Evolutionary conservation across 1,140 invertebrate species (phyloP).

Genomic region (Telenomus remus): DNA sequence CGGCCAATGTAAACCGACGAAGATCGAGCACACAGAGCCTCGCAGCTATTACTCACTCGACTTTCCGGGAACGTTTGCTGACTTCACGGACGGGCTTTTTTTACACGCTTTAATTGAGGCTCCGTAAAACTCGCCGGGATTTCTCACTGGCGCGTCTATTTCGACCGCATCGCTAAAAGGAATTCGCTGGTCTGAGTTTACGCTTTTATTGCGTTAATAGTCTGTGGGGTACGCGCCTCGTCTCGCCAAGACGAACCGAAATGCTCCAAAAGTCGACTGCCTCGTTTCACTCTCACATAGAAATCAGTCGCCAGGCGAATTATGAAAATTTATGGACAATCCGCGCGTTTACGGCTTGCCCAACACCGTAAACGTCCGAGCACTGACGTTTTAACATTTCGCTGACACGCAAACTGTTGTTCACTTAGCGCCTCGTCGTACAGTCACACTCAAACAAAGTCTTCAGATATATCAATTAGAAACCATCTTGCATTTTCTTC

Average conservation of each 20-base stretch:
- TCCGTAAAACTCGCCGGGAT: slow-evolving; percentile 62
- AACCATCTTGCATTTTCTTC: too few species aligned
- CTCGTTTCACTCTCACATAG: slow-evolving; percentile 14
- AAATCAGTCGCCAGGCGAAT: slow-evolving; percentile 44
- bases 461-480: too few species aligned
- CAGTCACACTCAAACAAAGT: too few species aligned
- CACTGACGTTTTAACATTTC: too few species aligned
- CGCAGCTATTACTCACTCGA: slow-evolving; percentile 55
- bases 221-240: slow-evolving; percentile 29
- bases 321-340: slow-evolving; percentile 39
- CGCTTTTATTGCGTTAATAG: slow-evolving; percentile 67
- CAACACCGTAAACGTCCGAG: background rate
- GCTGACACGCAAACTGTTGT: too few species aligned
- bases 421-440: too few species aligned
- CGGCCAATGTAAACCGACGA: slow-evolving; percentile 40
- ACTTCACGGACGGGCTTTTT: slow-evolving; percentile 54
- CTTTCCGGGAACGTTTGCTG: slow-evolving; percentile 59
- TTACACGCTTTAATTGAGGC: slow-evolving; percentile 69
- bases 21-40: slow-evolving; percentile 36
- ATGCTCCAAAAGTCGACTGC: slow-evolving; percentile 33
- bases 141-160: slow-evolving; percentile 60
- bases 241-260: slow-evolving; percentile 32
- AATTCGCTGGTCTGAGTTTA: slow-evolving; percentile 64
- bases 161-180: slow-evolving; percentile 59
- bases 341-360: slow-evolving; percentile 28